Evolutionary conservation across 2,888 invertebrate species (phyloP).

Genomic region (Lysandra bellargus): DNA sequence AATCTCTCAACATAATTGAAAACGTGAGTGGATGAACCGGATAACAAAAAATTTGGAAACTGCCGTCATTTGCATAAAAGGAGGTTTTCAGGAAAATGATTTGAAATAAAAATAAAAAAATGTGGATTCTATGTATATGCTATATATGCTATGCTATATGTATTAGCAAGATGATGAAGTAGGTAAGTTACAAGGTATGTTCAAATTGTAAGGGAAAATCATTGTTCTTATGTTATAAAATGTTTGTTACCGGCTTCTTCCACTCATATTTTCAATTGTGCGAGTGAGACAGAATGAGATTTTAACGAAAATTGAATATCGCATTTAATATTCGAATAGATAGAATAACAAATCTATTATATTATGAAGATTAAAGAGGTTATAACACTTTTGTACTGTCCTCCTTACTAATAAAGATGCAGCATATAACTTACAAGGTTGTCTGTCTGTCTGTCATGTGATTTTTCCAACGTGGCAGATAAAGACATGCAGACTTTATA

Average conservation of each 20-base stretch:
- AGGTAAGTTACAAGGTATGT: too few relatives aligned
- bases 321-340: conserved; percentile 22
- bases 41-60: too few relatives aligned
- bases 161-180: too few relatives aligned
- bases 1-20: not conserved
- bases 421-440: too few relatives aligned
- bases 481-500: not conserved
- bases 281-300: not conserved
- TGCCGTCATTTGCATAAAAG: too few relatives aligned
- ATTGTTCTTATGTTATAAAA: too few relatives aligned
- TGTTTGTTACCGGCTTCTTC: not conserved
- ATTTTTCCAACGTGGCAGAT: not conserved
- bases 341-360: not conserved
- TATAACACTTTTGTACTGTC: not conserved
- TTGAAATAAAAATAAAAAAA: too few relatives aligned
- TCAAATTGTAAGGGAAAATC: too few relatives aligned
- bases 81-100: too few relatives aligned
- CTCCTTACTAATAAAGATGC: not conserved
- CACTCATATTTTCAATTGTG: not conserved
- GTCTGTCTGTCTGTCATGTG: not conserved
- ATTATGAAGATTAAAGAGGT: not conserved
- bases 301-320: not conserved
- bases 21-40: too few relatives aligned
- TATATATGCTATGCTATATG: too few relatives aligned
- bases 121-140: too few relatives aligned